Evolutionary conservation across 2,797 vertebrate species (phyloP).

Genomic region (Pithecia hirsuta): DNA sequence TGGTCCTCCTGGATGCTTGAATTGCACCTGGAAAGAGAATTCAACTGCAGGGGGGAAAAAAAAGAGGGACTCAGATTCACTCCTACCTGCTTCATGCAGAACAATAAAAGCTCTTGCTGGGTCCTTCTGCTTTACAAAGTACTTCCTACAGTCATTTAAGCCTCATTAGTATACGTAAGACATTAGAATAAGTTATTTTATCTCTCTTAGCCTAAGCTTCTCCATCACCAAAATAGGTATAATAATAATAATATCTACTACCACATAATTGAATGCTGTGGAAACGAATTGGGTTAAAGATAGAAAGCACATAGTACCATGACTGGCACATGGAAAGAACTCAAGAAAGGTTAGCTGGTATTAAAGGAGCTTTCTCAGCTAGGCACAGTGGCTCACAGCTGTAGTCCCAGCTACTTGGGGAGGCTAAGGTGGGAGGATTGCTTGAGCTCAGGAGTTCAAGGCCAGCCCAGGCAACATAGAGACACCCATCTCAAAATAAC

Average conservation of each 20-base stretch:
- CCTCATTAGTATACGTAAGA: not conserved
- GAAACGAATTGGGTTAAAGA: not conserved
- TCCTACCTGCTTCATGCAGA: not conserved
- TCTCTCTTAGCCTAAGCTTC: not conserved
- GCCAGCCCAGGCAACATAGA: not conserved
- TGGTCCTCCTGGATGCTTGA: not conserved
- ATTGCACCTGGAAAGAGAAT: not conserved
- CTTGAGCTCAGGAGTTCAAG: not conserved
- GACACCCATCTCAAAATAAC: not conserved
- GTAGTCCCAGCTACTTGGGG: not conserved
- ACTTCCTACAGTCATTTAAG: not conserved
- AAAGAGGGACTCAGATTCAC: not conserved
- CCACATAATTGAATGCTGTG: not conserved
- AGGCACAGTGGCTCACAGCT: not conserved
- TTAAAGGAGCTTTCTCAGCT: not conserved
- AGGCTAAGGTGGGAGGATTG: not conserved
- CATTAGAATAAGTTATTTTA: not conserved
- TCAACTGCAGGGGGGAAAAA: not conserved
- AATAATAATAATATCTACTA: not conserved
- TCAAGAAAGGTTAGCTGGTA: not conserved
- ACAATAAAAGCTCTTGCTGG: not conserved
- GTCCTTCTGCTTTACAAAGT: not conserved
- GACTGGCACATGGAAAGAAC: not conserved
- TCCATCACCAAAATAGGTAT: not conserved
- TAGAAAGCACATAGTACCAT: not conserved